Base-by-base conservation (phyloP, 2,113 vertebrate genomes). In the Sceloporus undulatus region DNA sequence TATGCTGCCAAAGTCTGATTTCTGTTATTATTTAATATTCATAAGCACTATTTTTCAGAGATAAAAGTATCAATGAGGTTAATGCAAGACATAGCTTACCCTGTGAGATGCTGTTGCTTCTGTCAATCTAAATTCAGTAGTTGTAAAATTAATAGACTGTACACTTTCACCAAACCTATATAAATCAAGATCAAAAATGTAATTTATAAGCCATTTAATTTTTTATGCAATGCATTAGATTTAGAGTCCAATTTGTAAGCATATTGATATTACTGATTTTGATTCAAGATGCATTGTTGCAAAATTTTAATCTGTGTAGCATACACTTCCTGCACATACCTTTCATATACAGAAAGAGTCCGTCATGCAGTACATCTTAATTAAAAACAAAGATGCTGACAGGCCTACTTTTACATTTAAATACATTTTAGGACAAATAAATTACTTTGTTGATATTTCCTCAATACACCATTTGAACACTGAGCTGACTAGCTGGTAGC, bases 91-190 rank as follows among this genome's bases (percentile, higher is more conserved):
- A 91, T 90, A 23, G 59, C 95, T 94, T 97, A 97, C 97, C 96
- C 18, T 80, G 79, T 93, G 91, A 90, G 94, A 90, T 92, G 93
- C 90, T 92, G 95, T 96, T 89, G 95, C 94, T 79, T 96, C 91
- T 89, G 97, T 90, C 65, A 99, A 96, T 76, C 95, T 97, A 96
- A 99, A 99, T 95, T 99, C 98, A 2, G 92, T 94, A 68, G 98
- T 98, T 89, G 97, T 98, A 93, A 98, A 97, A 95, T 99, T 99
- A 93, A 99, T 94, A 77, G 95, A 96, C 62, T 98, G 96, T 14
- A 96, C 95, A 90, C 98, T 98, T 81, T 97, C 95, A 85, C 98
- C 97, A 74, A 99, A 99, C 99, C 99, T 99, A 94, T 82, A 96
- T 65, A 96, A 93, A 93, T 3, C 89, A 85, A 92, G 91, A 88